Evolutionary conservation across 2,797 vertebrate species (phyloP), one percentile per base, ranked within the genome.

Genomic region (Scolopax bukidnonensis): DNA sequence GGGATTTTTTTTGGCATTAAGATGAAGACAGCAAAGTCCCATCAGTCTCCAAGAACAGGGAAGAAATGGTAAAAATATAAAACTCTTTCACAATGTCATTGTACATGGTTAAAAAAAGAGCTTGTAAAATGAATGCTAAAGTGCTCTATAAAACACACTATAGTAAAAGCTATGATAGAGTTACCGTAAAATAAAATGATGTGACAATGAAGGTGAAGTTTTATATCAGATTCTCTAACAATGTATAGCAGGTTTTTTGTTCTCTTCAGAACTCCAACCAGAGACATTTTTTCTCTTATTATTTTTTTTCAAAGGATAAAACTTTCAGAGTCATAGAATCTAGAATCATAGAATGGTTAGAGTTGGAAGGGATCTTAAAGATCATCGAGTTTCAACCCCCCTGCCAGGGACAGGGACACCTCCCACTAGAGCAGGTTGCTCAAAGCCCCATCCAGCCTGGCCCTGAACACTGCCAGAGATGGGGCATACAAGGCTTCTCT

Each of bases 141-240:
- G 78, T 87, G n/a, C 33, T 64, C 59, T 80, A 67, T 97, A 97
- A 97, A 97, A 67, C 27, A 93, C 79, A 64, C 60, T 47, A 28
- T 36, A 91, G 41, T 92, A 96, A 78, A 91, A 96, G 67, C 40
- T 88, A 87, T 91, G 61, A 91, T 92, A 89, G 79, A 88, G 73
- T 53, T 95, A 86, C 10, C 71, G 50, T 83, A 89, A 96, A 97
- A 96, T 92, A 94, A 96, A 97, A 93, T 47, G n/a, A 45, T 90
- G 61, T 2, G 1, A 82, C 54, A 84, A 59, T 30, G 60, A 96
- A 94, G 40, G 69, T 90, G 40, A 94, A 94, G 86, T 93, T 97
- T 96, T 93, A 87, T 75, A 90, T 16, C n/a, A 87, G 84, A 70
- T 95, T 79, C 71, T 95, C 56, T 76, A 95, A 84, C 41, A 81